Evolutionary conservation across 2,113 vertebrate genomes (phyloP).

Genomic region (Trinectes maculatus): DNA sequence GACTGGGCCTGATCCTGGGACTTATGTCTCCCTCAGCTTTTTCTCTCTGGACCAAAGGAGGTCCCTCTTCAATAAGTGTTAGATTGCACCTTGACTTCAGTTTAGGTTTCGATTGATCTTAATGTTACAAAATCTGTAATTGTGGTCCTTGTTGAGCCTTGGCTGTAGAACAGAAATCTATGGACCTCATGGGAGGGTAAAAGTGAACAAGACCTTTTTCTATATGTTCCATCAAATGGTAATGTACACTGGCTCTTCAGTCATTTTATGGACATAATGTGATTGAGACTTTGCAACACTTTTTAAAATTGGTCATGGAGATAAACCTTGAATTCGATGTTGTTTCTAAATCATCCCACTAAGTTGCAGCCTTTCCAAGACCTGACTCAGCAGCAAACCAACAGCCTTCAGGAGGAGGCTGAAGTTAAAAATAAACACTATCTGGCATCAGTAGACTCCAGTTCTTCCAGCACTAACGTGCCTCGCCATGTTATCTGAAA

Average conservation of each 20-base stretch:
- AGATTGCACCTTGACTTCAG: too few species aligned
- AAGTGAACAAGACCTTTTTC: too few species aligned
- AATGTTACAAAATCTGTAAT: background rate
- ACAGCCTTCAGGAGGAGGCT: slow-evolving; percentile 22
- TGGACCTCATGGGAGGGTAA: too few species aligned
- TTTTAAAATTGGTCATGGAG: slow-evolving; percentile 51
- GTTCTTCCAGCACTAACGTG: slow-evolving; percentile 9
- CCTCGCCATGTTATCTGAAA: background rate
- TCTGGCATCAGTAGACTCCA: slow-evolving; percentile 23
- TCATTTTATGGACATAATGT: too few species aligned
- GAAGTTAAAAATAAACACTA: slow-evolving; percentile 53
- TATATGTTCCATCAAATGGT: too few species aligned
- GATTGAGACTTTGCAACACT: too few species aligned
- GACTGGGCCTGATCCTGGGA: background rate
- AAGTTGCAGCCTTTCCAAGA: slow-evolving; percentile 28
- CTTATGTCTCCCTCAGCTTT: background rate
- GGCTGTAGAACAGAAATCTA: slow-evolving; percentile 21
- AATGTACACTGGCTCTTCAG: too few species aligned
- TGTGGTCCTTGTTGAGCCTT: slow-evolving; percentile 9
- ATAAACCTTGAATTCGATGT: slow-evolving; percentile 12
- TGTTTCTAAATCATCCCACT: slow-evolving; percentile 40
- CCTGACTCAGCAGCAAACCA: slow-evolving; percentile 39
- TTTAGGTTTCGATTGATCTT: too few species aligned
- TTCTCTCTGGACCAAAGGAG: background rate
- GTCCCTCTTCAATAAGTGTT: too few species aligned